Percentiles rank a stretch among this genome's conserved stretches.
These are phyloP conservation scores for Psittacus erithacus DNA, from an alignment of 2,113 vertebrate genomes.

Conservation along the genomic window DNA sequence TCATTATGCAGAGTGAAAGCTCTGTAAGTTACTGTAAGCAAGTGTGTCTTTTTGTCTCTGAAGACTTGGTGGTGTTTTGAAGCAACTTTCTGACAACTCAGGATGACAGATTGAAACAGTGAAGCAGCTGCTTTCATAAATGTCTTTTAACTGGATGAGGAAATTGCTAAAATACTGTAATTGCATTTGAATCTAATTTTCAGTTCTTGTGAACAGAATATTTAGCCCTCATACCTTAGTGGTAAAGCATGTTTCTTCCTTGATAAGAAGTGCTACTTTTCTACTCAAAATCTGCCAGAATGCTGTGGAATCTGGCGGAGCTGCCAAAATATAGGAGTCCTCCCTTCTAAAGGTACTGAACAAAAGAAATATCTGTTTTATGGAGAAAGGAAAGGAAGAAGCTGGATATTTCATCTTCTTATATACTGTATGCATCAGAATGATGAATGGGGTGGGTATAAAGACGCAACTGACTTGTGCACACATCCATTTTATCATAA, in stretches of 20 bases:
- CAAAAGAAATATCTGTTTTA: neutral
- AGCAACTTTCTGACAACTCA: neutral
- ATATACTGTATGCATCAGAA: neutral
- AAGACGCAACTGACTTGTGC: neutral
- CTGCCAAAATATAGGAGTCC: neutral
- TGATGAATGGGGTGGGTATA: neutral
- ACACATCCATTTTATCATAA: neutral
- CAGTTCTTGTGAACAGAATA: neutral
- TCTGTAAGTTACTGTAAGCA: neutral
- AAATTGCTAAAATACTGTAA: neutral
- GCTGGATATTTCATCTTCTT: neutral
- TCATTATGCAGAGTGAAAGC: neutral
- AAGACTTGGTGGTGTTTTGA: neutral
- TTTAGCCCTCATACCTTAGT: neutral
- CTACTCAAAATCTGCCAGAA: neutral
- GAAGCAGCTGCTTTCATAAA: neutral
- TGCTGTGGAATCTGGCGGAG: neutral
- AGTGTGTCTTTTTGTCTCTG: neutral
- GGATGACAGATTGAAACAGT: neutral
- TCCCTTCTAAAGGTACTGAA: neutral
- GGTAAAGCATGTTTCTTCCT: neutral
- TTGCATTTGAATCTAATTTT: neutral
- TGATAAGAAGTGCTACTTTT: neutral
- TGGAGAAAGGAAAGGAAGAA: neutral
- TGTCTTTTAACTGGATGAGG: neutral